A percentile compares a stretch with the other conserved stretches of the same genome.
Conservation (phyloP, 2,113 vertebrate genomes). For the Oreochromis tanganicae region DNA sequence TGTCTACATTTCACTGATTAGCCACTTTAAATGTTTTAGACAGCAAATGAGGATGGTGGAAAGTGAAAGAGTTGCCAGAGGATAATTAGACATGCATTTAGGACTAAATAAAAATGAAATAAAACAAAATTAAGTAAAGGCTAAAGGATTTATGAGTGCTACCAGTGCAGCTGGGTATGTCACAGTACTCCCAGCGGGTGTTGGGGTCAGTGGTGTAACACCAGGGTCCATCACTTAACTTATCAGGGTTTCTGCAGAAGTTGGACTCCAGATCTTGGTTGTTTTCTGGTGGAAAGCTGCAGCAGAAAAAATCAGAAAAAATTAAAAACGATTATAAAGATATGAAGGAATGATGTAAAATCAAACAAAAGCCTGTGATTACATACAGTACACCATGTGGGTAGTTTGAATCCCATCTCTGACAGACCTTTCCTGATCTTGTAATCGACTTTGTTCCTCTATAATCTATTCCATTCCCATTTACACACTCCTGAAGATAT, state of each 20-base stretch:
- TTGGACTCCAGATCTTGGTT: constrained; percentile 72
- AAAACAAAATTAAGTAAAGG: background rate
- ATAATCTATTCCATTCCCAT: constrained; percentile 63
- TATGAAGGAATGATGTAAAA: background rate
- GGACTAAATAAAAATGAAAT: background rate
- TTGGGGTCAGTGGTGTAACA: constrained; percentile 71
- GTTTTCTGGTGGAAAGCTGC: constrained; percentile 49
- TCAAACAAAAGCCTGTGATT: background rate
- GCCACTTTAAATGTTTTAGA: background rate
- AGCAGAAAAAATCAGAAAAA: background rate
- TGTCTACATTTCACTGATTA: background rate
- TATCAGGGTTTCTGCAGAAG: constrained; percentile 76
- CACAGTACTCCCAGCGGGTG: constrained; percentile 73
- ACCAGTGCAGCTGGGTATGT: constrained; percentile 67
- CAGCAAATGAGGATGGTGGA: background rate
- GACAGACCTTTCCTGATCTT: constrained; percentile 60
- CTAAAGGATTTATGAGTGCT: background rate
- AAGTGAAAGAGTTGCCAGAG: background rate
- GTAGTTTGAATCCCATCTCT: constrained; percentile 52
- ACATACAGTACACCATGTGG: constrained; percentile 70
- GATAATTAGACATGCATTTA: background rate
- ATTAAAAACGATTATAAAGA: background rate
- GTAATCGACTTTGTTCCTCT: constrained; percentile 71
- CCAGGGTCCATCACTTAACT: constrained; percentile 68
- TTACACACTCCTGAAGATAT: constrained; percentile 68